Conservation (phyloP, 2,113 vertebrate genomes). For the cattle (Bos taurus) region DNA sequence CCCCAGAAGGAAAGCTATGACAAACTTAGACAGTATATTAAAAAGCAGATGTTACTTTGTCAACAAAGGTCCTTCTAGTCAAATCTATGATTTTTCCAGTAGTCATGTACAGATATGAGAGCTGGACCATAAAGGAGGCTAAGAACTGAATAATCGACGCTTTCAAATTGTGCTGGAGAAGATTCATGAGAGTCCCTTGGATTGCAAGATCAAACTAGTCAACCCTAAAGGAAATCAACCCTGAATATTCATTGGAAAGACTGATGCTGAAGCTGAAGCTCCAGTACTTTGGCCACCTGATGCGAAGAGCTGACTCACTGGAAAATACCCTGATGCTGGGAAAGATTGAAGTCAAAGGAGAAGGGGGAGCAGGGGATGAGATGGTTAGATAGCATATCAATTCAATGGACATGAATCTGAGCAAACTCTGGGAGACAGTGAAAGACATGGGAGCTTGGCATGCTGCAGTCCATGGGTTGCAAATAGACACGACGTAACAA, state of each 20-base stretch:
- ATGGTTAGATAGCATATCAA: not conserved
- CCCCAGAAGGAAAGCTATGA: not conserved
- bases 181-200: not conserved
- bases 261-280: not conserved
- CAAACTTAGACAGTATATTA: not conserved
- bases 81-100: not conserved
- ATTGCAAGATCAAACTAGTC: not conserved
- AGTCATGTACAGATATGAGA: not conserved
- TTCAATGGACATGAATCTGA: not conserved
- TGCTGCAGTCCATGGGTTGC: not conserved
- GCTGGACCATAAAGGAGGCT: not conserved
- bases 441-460: not conserved
- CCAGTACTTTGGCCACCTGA: not conserved
- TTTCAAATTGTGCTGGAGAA: not conserved
- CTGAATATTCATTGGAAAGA: not conserved
- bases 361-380: not conserved
- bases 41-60: not conserved
- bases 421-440: not conserved
- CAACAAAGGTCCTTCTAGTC: not conserved
- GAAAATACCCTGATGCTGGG: not conserved
- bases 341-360: not conserved
- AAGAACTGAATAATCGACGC: not conserved
- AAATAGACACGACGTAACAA: not conserved
- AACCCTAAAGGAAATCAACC: not conserved
- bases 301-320: not conserved